Percentiles rank a stretch among this genome's conserved stretches.
Conservation (phyloP, 2,797 vertebrate species). For the Leontocebus nigricollis region DNA sequence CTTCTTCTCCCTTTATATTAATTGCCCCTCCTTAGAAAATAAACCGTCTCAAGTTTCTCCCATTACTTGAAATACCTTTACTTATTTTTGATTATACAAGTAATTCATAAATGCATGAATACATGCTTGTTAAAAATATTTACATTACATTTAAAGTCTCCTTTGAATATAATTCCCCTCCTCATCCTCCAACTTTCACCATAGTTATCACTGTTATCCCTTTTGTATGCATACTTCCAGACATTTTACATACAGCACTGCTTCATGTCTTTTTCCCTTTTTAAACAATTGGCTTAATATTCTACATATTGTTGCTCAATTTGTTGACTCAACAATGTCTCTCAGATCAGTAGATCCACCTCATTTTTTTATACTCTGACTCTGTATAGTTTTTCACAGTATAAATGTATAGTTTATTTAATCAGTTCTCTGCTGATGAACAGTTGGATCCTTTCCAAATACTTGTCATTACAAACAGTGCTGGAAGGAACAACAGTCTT, state of each 20-base stretch:
- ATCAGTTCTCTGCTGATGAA: background rate
- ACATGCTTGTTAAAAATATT: background rate
- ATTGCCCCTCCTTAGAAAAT: background rate
- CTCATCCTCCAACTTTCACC: background rate
- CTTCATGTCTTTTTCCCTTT: background rate
- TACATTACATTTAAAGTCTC: background rate
- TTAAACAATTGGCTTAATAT: background rate
- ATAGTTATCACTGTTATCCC: background rate
- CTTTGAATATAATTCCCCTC: background rate
- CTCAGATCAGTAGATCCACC: background rate
- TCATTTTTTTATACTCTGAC: background rate
- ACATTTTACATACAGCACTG: background rate
- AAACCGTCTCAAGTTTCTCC: background rate
- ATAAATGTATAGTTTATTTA: background rate
- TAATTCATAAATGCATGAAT: background rate
- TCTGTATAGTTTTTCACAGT: background rate
- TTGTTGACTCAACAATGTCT: background rate
- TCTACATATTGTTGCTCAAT: background rate
- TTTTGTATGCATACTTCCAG: background rate
- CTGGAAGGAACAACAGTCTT: background rate
- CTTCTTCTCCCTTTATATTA: background rate
- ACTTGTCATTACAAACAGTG: background rate
- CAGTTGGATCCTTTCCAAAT: background rate
- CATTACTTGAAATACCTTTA: slow-evolving; percentile 1
- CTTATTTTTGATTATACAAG: slow-evolving; percentile 11